Evolutionary conservation across 2,888 invertebrate species (phyloP), one percentile per base, ranked within the genome.

Genomic region (Amphipoea oculea): DNA sequence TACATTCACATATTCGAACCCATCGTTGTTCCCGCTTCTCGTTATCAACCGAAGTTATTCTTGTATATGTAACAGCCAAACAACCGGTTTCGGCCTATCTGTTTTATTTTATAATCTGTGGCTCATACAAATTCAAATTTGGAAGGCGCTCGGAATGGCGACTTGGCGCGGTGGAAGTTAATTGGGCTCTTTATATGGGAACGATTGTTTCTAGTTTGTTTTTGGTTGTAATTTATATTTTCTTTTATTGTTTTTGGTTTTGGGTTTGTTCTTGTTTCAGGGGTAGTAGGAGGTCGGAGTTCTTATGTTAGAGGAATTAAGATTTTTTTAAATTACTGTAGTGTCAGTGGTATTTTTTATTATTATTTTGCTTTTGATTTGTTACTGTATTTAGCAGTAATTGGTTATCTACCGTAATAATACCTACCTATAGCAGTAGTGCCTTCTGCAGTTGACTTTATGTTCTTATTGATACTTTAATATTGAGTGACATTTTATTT

Each of bases 161-260:
- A 86, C 75, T 87, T 84, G 73, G 83, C 82, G 87, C 82, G 83
- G 78, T 83, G 60, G 77, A 81, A 89, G 89, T 88, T 89, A 89
- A 89, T 89, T 86, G 82, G 89, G 86, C 80, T 86, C 81, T 89
- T 89, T 89, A 75, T 83, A 88, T 73, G 83, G 77, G 75, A 81
- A 86, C 77, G 80, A 88, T 82, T 89, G 86, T 86, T 86, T 76
- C 69, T 60, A 83, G 76, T 88, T 88, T 81, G 83, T 81, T 79
- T 88, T 84, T 76, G 68, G 73, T 79, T 78, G 79, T 85, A 73
- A 82, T 88, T 86, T 85, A 81, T 81, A 66, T 74, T 76, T 45
- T 71, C 68, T 79, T 48, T 86, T 79, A 73, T 82, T 81, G 45
- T 75, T 86, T 76, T 73, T 36, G 14, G 60, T 80, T 69, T 68